Evolutionary conservation across 2,113 vertebrate species (phyloP), one percentile per base, ranked within the genome.

Genomic region (Eulemur rufifrons): DNA sequence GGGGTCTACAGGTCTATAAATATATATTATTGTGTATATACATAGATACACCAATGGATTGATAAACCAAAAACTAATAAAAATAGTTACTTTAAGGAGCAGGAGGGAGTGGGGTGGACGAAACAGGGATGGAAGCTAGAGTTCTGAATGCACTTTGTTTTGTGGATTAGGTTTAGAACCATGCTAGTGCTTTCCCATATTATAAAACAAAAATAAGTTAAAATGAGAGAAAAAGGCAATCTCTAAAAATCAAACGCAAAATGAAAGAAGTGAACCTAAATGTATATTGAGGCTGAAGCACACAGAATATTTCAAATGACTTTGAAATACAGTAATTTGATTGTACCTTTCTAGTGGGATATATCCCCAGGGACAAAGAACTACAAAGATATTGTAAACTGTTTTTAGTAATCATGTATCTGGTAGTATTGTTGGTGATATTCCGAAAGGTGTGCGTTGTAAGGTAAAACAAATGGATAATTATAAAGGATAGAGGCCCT

Each of bases 121-220:
- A 84, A 87, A 64, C 39, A 78, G 45, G 42, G 34, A 59, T 52
- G 34, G 45, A 69, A 83, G 52, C 34, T 84, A 85, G 50, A 94
- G 73, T 88, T 94, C n/a, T 89, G 52, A 85, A 80, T n/a, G 29
- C 89, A 89, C 52, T 81, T 91, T 47, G 23, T 86, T 86, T 86
- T 71, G 32, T 95, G 80, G 6, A 23, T 89, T 85, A 59, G 18
- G 7, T 69, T 95, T 71, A 86, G 80, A 92, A 42, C 74, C 69
- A 21, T 69, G 27, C 42, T 71, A 68, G 52, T 88, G 5, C 13
- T 76, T 95, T 93, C 68, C 21, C 50, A 34, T 82, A 71, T 61
- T 89, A 71, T 96, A 94, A 76, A 96, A 85, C 29, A 74, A 78
- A 73, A 84, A 59, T 63, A 66, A 83, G 56, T 61, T 74, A 81